Evolutionary conservation across 2,113 vertebrate species (phyloP).

Genomic region (Probosciger aterrimus): DNA sequence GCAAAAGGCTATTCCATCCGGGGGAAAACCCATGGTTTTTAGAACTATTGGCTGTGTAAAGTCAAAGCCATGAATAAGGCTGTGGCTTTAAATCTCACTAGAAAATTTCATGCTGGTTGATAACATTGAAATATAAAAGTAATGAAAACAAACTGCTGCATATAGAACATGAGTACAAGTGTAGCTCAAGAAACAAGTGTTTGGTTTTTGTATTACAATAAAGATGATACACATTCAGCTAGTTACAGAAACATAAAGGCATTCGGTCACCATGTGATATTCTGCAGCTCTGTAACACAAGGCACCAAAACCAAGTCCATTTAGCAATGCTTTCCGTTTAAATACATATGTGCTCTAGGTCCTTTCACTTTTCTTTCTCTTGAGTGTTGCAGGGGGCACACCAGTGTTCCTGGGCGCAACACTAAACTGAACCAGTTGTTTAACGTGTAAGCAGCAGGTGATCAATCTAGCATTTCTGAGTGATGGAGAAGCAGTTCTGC

Average conservation of each 20-base stretch:
- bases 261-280: background rate
- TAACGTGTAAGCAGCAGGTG: background rate
- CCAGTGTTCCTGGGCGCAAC: background rate
- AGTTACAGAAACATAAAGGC: background rate
- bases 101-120: background rate
- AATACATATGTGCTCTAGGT: fast-evolving
- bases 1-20: background rate
- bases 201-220: background rate
- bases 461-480: background rate
- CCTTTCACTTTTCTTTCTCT: background rate
- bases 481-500: background rate
- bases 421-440: background rate
- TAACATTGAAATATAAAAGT: background rate
- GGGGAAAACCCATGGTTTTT: background rate
- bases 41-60: background rate
- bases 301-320: background rate
- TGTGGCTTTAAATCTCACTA: background rate
- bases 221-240: background rate
- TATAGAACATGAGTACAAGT: background rate
- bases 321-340: background rate
- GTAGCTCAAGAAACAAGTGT: background rate
- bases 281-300: background rate
- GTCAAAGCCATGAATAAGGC: background rate
- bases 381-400: background rate
- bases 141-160: background rate